Evolutionary conservation across 2,797 vertebrate genomes (phyloP), one percentile per base, ranked within the genome.

Genomic region (Paramormyrops hopkinsi): DNA sequence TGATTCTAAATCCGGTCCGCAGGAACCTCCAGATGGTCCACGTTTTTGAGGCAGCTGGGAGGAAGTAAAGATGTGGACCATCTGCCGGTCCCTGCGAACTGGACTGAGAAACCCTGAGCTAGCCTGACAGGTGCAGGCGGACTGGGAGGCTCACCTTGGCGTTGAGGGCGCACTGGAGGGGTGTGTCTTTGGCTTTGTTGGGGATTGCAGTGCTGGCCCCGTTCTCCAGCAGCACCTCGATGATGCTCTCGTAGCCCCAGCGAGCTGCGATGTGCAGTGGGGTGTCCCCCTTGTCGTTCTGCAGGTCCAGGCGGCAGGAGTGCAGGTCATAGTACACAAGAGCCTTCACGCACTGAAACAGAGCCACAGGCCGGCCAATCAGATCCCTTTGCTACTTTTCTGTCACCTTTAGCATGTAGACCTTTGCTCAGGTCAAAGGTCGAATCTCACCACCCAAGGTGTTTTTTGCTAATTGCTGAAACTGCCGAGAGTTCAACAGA

Each of bases 211-310:
- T 96, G 90, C 94, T 95, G 0, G 98, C 98, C 2, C 98, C 97
- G 0, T 99, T 99, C 92, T 99, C 97, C 92, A 99, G 92, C 90
- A 99, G 94, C 33, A 98, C 97, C 92, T 97, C 96, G 82, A 99
- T 97, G 94, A 99, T 97, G 14, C 97, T 96, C 88, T 98, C 97
- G 29, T 99, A 99, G 87, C 98, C 98, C 98, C 98, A 99, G 0
- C 98, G 97, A 0, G 98, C 96, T 6, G 98, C 97, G 25, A 98
- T 94, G 94, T 99, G 98, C 54, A 99, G 95, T 1, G 98, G 94
- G 0, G 98, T 97, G 94, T 99, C 98, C n/a, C 98, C 97, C 91
- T 99, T 98, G 88, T 99, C 98, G 0, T 99, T 99, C 89, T 97
- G 96, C 79, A 97, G 93, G 88, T 99, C 97, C 90, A 99, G 94